A percentile compares a stretch with the other conserved stretches of the same genome.
Conservation (phyloP, 2,797 vertebrate genomes). For the Mastacembelus armatus region DNA sequence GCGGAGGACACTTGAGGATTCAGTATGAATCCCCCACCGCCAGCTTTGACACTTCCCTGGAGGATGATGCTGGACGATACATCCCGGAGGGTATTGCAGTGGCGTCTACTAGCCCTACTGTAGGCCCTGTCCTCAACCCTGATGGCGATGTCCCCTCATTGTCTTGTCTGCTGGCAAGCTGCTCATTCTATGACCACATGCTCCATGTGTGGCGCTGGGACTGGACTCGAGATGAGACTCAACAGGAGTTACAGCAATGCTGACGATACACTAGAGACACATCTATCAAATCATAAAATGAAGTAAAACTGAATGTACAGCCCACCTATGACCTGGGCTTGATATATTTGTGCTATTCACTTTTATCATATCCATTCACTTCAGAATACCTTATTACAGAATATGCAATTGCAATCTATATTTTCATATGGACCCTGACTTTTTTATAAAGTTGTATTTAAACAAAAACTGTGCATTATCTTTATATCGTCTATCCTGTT, state of each 20-base stretch:
- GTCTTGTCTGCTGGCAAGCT: conserved; percentile 88
- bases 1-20: conserved; percentile 81
- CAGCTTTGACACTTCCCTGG: conserved; percentile 84
- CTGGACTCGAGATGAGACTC: conserved; percentile 69
- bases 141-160: conserved; percentile 38
- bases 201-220: conserved; percentile 96
- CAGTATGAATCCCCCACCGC: conserved; percentile 87
- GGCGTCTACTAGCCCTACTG: neutral
- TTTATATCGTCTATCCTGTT: neutral
- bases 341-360: conserved; percentile 1
- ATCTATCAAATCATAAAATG: neutral
- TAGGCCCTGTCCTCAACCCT: neutral
- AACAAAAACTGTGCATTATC: conserved; percentile 17
- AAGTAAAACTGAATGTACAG: conserved; percentile 24
- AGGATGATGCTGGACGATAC: conserved; percentile 80
- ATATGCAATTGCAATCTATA: conserved; percentile 40
- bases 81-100: conserved; percentile 46
- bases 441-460: conserved; percentile 45
- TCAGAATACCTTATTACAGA: conserved; percentile 16
- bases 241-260: conserved; percentile 5
- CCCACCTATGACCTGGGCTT: neutral
- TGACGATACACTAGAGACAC: conserved; percentile 12
- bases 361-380: conserved; percentile 3
- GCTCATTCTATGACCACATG: conserved; percentile 94
- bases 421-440: conserved; percentile 50